Conservation (phyloP, 1,140 invertebrate genomes). For the Parapsyche elsis region DNA sequence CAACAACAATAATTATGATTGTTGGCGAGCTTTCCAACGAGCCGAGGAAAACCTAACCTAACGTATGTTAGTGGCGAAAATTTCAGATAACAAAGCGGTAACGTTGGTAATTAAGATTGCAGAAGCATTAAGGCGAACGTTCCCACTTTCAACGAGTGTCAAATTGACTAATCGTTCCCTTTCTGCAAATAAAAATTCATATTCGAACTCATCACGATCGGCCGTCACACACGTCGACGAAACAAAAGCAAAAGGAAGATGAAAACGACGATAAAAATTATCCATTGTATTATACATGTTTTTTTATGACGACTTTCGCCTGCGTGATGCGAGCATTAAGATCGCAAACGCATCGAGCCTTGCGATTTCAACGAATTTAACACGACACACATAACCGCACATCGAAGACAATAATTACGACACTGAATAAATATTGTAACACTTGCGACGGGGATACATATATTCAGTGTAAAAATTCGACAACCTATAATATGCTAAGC, state of each 20-base stretch:
- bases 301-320: constrained; percentile 18
- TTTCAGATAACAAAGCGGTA: constrained; percentile 23
- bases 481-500: constrained; percentile 4
- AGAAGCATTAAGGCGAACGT: constrained; percentile 38
- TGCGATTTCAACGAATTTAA: neutral
- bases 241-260: constrained; percentile 26
- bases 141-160: neutral
- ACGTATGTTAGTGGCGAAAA: constrained; percentile 18
- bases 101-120: constrained; percentile 49
- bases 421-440: neutral
- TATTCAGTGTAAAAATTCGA: neutral
- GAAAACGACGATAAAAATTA: constrained; percentile 11
- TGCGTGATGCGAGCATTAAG: constrained; percentile 22
- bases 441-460: neutral
- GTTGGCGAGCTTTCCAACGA: too few relatives aligned
- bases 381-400: neutral
- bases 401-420: neutral
- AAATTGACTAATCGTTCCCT: constrained; percentile 2
- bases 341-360: constrained; percentile 21
- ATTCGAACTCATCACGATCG: neutral
- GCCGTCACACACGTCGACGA: constrained; percentile 1
- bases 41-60: too few relatives aligned
- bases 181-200: neutral
- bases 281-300: constrained; percentile 6
- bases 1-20: too few relatives aligned